Evolutionary conservation across 2,113 vertebrate species (phyloP).

Genomic region (Psilopogon haemacephalus): DNA sequence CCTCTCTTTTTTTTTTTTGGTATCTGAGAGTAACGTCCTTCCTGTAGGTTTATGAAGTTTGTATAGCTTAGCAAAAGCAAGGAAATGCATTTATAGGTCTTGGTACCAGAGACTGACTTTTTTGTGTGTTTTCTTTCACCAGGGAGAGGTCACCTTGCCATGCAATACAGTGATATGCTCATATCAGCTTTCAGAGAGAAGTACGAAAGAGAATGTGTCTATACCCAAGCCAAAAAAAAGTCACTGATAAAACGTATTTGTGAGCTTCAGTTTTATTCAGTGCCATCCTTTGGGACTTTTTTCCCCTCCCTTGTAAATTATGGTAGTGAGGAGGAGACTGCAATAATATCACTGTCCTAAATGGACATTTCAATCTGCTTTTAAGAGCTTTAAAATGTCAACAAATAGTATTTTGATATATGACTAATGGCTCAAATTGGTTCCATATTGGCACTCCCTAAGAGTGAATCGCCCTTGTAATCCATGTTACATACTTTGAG

Average conservation of each 20-base stretch:
- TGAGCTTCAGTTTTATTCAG: neutral
- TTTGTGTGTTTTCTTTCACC: neutral
- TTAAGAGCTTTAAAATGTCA: neutral
- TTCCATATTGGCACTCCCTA: neutral
- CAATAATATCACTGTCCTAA: neutral
- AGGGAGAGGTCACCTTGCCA: conserved; percentile 5
- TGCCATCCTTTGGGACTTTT: neutral
- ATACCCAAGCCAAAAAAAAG: neutral
- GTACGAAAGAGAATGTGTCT: neutral
- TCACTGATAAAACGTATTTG: neutral
- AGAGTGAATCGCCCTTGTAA: neutral
- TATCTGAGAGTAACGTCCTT: neutral
- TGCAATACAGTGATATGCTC: neutral
- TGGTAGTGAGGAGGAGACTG: neutral
- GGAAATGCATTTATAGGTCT: neutral
- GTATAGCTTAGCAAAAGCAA: neutral
- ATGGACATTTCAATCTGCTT: neutral
- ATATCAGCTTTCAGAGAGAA: neutral
- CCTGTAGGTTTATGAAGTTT: neutral
- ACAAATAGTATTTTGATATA: neutral
- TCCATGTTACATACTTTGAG: neutral
- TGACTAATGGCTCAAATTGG: neutral
- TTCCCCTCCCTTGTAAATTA: neutral
- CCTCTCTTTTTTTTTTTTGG: neutral
- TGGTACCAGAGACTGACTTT: neutral